A percentile compares a stretch with the other conserved stretches of the same genome.
Evolutionary conservation across 2,888 invertebrate species (phyloP).

Genomic region (Odiellus spinosus): DNA sequence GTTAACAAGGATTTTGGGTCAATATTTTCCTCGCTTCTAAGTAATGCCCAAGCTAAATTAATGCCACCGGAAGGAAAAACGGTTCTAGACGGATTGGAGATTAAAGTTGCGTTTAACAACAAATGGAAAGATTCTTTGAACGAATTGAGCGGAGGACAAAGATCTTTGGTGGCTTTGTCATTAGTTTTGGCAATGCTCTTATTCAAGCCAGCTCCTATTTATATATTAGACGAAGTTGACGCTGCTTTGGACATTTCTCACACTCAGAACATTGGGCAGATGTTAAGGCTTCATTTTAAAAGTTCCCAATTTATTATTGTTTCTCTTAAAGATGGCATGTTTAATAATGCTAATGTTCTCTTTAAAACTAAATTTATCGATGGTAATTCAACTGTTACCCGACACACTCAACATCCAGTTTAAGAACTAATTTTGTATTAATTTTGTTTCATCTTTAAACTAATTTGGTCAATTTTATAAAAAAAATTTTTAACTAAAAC

Average conservation of each 20-base stretch:
- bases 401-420: constrained; percentile 35
- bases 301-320: constrained; percentile 94
- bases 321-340: constrained; percentile 97
- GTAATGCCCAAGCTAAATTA: constrained; percentile 77
- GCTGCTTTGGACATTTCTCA: constrained; percentile 94
- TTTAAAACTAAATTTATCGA: constrained; percentile 88
- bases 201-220: constrained; percentile 94
- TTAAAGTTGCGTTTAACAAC: constrained; percentile 58
- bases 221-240: constrained; percentile 97
- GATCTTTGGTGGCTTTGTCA: constrained; percentile 83
- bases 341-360: constrained; percentile 94
- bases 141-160: constrained; percentile 92
- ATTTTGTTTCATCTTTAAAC: no score
- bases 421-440: no score
- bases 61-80: constrained; percentile 52
- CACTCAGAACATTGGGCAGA: constrained; percentile 94
- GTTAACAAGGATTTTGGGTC: constrained; percentile 87
- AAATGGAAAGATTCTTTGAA: constrained; percentile 90
- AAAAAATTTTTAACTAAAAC: no score
- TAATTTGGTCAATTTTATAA: no score
- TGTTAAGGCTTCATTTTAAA: constrained; percentile 78
- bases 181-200: constrained; percentile 88
- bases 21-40: constrained; percentile 78
- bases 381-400: constrained; percentile 74
- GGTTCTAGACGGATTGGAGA: constrained; percentile 74